Evolutionary conservation across 2,888 invertebrate genomes (phyloP).

Genomic region (Synanthedon myopaeformis): DNA sequence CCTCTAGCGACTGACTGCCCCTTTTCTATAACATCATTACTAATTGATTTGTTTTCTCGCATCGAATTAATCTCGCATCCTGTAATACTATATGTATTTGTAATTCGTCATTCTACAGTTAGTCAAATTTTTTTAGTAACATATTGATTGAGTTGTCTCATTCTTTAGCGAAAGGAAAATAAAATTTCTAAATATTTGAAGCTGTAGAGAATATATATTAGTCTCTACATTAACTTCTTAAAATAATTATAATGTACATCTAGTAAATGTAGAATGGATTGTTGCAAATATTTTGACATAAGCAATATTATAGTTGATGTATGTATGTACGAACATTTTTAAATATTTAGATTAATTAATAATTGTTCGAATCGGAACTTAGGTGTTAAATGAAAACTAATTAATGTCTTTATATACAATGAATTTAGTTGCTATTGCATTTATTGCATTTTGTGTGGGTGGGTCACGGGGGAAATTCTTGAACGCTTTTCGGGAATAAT

Average conservation of each 20-base stretch:
- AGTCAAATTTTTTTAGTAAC: no score
- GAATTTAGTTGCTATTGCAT: constrained; percentile 16
- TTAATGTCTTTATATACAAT: constrained; percentile 17
- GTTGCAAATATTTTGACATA: constrained; percentile 10
- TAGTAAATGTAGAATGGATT: constrained; percentile 7
- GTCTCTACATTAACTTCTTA: no score
- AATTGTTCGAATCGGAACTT: constrained; percentile 28
- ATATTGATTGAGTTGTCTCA: no score
- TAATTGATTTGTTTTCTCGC: not conserved
- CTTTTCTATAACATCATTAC: not conserved
- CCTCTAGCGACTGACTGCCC: constrained; percentile 9
- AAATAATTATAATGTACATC: constrained; percentile 3
- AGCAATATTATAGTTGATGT: constrained; percentile 34
- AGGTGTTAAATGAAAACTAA: constrained; percentile 8
- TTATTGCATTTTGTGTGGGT: not conserved
- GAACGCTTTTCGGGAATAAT: no score
- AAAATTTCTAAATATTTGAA: no score
- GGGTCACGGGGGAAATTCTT: no score
- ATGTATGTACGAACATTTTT: constrained; percentile 41
- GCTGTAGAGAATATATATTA: no score
- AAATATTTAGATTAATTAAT: constrained; percentile 7
- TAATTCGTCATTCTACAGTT: not conserved
- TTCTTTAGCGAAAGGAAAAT: no score
- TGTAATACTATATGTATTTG: not conserved
- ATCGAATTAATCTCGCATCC: not conserved